phyloP scores from a whole-genome alignment of 2,888 invertebrate genomes.

The Dorcus parallelipipedus region DNA sequence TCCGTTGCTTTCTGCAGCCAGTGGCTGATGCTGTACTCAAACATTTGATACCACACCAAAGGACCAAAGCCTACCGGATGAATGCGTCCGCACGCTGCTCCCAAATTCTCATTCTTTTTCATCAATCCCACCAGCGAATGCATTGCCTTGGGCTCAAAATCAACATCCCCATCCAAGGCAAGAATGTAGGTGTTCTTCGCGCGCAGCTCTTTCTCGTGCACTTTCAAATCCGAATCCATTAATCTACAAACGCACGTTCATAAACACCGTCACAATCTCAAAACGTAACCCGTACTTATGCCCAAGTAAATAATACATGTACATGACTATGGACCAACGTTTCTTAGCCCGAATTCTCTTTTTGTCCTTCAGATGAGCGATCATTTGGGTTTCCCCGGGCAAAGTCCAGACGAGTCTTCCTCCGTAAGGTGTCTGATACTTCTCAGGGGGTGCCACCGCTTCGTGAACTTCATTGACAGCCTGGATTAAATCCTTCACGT shows the following conservation, averaged over 20 bases:
- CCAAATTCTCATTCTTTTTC: constrained; percentile 75
- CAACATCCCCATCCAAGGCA: constrained; percentile 85
- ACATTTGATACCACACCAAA: constrained; percentile 56
- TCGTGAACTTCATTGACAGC: constrained; percentile 71
- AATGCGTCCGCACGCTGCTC: constrained; percentile 86
- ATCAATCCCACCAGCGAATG: constrained; percentile 78
- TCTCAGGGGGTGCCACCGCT: constrained; percentile 65
- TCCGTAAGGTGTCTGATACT: constrained; percentile 81
- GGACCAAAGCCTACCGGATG: constrained; percentile 75
- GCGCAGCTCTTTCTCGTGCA: constrained; percentile 46
- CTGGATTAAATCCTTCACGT: constrained; percentile 69
- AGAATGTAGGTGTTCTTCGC: constrained; percentile 74
- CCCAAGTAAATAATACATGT: constrained; percentile 89
- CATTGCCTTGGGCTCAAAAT: constrained; percentile 79
- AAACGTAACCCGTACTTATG: constrained; percentile 57
- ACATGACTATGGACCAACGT: constrained; percentile 94
- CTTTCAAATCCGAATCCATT: constrained; percentile 37
- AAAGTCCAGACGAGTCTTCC: constrained; percentile 80
- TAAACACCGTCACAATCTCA: background rate
- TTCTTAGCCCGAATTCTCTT: constrained; percentile 84
- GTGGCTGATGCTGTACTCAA: constrained; percentile 89
- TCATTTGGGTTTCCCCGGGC: constrained; percentile 80
- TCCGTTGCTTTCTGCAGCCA: constrained; percentile 93
- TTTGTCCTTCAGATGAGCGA: constrained; percentile 87
- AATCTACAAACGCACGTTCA: constrained; percentile 28